Conservation (phyloP, 2,797 vertebrate genomes). For the Dromococcyx pavoninus region DNA sequence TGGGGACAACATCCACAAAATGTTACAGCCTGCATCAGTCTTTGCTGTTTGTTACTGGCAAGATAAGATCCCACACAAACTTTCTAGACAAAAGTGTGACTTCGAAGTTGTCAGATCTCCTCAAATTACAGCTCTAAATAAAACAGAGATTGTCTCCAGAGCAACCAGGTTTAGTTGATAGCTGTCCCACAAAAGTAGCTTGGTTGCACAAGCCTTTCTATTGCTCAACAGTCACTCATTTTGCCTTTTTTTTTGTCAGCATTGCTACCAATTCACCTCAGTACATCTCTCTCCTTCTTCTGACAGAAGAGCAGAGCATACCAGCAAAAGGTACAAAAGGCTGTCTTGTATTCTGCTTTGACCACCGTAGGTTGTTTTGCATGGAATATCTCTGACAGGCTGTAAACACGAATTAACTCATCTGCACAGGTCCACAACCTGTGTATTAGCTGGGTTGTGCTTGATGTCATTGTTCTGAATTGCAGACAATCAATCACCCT, state of each 20-base stretch:
- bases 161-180: not conserved
- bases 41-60: accelerated
- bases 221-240: not conserved
- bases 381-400: not conserved
- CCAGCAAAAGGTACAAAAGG: too few relatives aligned
- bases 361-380: not conserved
- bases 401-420: not conserved
- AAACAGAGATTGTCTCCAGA: not conserved
- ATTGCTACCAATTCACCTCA: accelerated
- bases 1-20: not conserved
- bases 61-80: not conserved
- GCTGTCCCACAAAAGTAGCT: not conserved
- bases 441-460: not conserved
- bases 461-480: not conserved
- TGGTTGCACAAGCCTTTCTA: not conserved
- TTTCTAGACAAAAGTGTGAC: not conserved
- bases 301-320: not conserved
- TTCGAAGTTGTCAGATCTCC: not conserved
- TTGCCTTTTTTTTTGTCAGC: not conserved
- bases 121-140: not conserved
- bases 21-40: not conserved
- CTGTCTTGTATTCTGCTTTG: not conserved
- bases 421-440: not conserved
- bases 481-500: not conserved
- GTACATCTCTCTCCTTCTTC: accelerated